These are phyloP conservation scores for Pangasius krempfi DNA, from an alignment of 2,797 vertebrate species.

Conservation along the genomic window DNA sequence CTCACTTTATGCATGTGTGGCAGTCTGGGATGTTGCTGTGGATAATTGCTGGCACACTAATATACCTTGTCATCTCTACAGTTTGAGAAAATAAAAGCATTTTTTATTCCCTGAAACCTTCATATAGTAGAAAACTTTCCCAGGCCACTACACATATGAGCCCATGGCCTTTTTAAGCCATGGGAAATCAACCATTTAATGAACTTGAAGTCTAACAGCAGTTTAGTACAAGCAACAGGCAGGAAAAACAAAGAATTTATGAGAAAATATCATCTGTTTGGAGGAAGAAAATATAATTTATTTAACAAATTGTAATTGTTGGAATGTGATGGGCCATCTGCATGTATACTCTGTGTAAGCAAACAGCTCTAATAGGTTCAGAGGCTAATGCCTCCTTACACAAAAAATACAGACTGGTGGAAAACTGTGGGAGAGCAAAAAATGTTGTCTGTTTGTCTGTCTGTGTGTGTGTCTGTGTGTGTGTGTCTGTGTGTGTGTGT, in stretches of 20 bases:
- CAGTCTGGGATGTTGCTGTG: neutral
- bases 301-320: slow-evolving; percentile 24
- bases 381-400: slow-evolving; percentile 46
- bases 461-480: neutral
- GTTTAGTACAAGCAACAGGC: neutral
- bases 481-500: too few relatives aligned
- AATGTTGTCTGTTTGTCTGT: neutral
- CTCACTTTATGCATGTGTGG: neutral
- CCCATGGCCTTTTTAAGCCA: neutral
- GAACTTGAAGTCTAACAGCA: neutral
- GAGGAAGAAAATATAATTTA: neutral
- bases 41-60: neutral
- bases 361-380: slow-evolving; percentile 42
- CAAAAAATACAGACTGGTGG: neutral
- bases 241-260: slow-evolving; percentile 1
- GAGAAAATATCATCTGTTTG: neutral
- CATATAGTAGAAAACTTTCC: neutral
- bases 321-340: slow-evolving; percentile 46
- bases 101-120: neutral
- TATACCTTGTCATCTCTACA: neutral
- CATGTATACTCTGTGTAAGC: slow-evolving; percentile 21
- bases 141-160: neutral
- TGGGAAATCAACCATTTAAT: neutral
- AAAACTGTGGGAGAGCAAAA: neutral
- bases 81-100: neutral